These are phyloP conservation scores for Drosophila planitibia DNA, from an alignment of 2,888 invertebrate species.

Conservation along the genomic window DNA sequence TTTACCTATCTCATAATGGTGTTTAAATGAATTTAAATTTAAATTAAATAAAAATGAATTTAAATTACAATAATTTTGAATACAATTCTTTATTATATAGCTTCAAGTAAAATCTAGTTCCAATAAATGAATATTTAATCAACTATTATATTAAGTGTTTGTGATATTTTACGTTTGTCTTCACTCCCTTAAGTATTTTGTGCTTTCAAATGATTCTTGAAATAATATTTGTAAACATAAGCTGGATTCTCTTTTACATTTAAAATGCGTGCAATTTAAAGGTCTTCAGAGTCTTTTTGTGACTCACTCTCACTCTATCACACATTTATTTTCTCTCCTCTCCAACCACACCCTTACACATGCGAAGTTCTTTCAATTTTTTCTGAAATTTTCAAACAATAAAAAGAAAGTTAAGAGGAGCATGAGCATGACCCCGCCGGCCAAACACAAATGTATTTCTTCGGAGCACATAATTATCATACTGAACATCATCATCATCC, in stretches of 20 bases:
- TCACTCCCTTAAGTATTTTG: not conserved
- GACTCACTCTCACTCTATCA: not conserved
- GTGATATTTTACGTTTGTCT: not conserved
- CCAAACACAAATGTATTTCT: conserved; percentile 41
- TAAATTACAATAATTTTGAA: not conserved
- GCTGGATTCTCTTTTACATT: not conserved
- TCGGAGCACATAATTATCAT: conserved; percentile 14
- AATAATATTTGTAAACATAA: not conserved
- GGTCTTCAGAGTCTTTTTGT: not conserved
- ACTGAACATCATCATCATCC: conserved; percentile 24
- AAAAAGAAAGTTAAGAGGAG: conserved; percentile 11
- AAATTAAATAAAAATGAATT: too few relatives aligned
- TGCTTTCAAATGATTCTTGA: not conserved
- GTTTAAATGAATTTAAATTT: not conserved
- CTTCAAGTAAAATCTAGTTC: not conserved
- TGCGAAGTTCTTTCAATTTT: conserved; percentile 53
- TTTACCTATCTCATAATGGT: not conserved
- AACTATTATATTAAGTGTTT: not conserved
- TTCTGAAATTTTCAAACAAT: conserved; percentile 61
- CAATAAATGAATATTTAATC: not conserved
- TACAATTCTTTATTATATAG: not conserved
- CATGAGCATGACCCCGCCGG: conserved; percentile 40
- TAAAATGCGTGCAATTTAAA: not conserved
- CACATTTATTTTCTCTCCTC: not conserved
- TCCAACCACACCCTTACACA: not conserved